phyloP scores from a whole-genome alignment of 2,797 vertebrate genomes.

The Gymnothorax reevesii region DNA sequence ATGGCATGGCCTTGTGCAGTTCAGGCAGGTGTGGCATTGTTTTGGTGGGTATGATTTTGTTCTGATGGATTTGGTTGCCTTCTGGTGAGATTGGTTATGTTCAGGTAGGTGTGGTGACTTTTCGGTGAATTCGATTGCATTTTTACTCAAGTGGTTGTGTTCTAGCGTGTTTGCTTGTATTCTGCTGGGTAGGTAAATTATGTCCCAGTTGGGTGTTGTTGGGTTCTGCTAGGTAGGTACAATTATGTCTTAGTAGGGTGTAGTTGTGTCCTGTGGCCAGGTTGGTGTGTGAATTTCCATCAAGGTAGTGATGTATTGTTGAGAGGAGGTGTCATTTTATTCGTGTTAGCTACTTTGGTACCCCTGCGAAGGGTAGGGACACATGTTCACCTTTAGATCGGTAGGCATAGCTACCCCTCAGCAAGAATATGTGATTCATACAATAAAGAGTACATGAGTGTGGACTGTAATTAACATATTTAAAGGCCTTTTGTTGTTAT shows the following conservation, averaged over 20 bases:
- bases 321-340: too few relatives aligned
- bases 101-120: neutral
- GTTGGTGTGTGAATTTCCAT: too few relatives aligned
- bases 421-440: neutral
- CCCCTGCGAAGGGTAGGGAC: neutral
- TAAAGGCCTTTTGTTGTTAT: neutral
- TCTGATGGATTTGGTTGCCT: neutral
- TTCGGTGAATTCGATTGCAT: too few relatives aligned
- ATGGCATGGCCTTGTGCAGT: neutral
- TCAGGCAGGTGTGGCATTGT: neutral
- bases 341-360: too few relatives aligned
- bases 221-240: too few relatives aligned
- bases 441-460: neutral
- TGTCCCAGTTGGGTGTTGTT: too few relatives aligned
- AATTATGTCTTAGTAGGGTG: too few relatives aligned
- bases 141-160: neutral
- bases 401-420: neutral
- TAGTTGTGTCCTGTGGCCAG: too few relatives aligned
- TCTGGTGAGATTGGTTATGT: neutral
- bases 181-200: neutral
- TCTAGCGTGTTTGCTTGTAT: neutral
- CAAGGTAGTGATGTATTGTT: too few relatives aligned
- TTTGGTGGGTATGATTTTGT: neutral
- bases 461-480: neutral
- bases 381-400: neutral